Percentiles rank a stretch among this genome's conserved stretches.
Evolutionary conservation across 2,888 invertebrate genomes (phyloP).

Genomic region (Gari tellinella): DNA sequence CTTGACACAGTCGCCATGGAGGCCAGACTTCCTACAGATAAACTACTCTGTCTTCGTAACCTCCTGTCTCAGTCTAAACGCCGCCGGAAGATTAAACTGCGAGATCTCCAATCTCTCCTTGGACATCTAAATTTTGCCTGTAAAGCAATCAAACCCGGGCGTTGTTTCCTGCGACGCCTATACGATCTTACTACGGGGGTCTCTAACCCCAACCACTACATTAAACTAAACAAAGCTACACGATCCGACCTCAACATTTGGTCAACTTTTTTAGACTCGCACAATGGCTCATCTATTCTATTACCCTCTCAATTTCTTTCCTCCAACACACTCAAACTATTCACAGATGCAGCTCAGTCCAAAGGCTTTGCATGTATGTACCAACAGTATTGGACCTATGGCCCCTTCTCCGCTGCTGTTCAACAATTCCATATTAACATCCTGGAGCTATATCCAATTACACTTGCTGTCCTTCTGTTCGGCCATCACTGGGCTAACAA

Average conservation of each 20-base stretch:
- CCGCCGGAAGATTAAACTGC: constrained; percentile 8
- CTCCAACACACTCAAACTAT: constrained; percentile 16
- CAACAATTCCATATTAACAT: too few relatives aligned
- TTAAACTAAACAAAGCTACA: not conserved
- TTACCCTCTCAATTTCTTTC: constrained; percentile 8
- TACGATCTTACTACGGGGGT: constrained; percentile 22
- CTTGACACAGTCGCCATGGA: constrained; percentile 33
- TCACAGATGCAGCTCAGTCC: constrained; percentile 17
- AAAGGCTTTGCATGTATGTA: constrained; percentile 12
- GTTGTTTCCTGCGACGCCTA: constrained; percentile 25
- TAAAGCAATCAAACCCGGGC: constrained; percentile 25
- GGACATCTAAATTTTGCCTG: constrained; percentile 36
- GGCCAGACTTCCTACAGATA: constrained; percentile 41
- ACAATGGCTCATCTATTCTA: constrained; percentile 32
- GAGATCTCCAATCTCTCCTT: constrained; percentile 30
- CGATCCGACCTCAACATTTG: constrained; percentile 26
- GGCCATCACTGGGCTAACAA: not conserved
- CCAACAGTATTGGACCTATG: too few relatives aligned
- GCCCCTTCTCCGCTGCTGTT: too few relatives aligned
- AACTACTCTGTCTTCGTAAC: constrained; percentile 16
- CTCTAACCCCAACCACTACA: not conserved
- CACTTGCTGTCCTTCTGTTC: constrained; percentile 22
- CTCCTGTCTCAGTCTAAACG: not conserved
- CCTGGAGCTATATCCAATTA: constrained; percentile 35
- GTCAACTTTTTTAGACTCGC: constrained; percentile 13